These are phyloP conservation scores for Macquaria australasica DNA, from an alignment of 2,113 vertebrate species.

Conservation along the genomic window DNA sequence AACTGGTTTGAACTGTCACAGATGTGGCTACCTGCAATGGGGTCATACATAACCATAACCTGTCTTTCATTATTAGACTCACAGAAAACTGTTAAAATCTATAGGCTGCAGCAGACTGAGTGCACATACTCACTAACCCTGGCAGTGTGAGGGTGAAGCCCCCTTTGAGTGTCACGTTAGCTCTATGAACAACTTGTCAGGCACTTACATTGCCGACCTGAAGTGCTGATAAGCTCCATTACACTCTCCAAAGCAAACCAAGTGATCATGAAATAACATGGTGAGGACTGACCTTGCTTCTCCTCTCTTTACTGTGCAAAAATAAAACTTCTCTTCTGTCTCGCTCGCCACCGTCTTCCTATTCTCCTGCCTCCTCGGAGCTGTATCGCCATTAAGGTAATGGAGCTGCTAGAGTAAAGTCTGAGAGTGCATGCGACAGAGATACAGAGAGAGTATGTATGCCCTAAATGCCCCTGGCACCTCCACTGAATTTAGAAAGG, in stretches of 20 bases:
- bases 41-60: not conserved
- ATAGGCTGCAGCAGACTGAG: constrained; percentile 9
- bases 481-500: constrained; percentile 65
- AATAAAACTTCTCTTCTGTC: constrained; percentile 46
- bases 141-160: constrained; percentile 2
- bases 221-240: constrained; percentile 44
- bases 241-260: constrained; percentile 40
- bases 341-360: not conserved
- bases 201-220: constrained; percentile 44
- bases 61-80: constrained; percentile 23
- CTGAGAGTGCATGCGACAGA: constrained; percentile 42
- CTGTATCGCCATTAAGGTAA: constrained; percentile 69
- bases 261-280: constrained; percentile 61
- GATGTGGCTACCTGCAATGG: not conserved
- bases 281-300: constrained; percentile 55
- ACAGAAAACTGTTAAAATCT: constrained; percentile 16
- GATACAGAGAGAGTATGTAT: constrained; percentile 45
- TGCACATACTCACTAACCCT: constrained; percentile 2
- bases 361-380: constrained; percentile 42
- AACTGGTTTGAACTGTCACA: not conserved
- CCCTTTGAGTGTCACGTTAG: constrained; percentile 31
- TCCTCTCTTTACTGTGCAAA: constrained; percentile 32
- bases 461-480: constrained; percentile 61
- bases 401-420: constrained; percentile 48
- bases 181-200: constrained; percentile 54